A percentile compares a stretch with the other conserved stretches of the same genome.
Conservation (phyloP, 2,888 invertebrate species). For the Leucophenga maculata region DNA sequence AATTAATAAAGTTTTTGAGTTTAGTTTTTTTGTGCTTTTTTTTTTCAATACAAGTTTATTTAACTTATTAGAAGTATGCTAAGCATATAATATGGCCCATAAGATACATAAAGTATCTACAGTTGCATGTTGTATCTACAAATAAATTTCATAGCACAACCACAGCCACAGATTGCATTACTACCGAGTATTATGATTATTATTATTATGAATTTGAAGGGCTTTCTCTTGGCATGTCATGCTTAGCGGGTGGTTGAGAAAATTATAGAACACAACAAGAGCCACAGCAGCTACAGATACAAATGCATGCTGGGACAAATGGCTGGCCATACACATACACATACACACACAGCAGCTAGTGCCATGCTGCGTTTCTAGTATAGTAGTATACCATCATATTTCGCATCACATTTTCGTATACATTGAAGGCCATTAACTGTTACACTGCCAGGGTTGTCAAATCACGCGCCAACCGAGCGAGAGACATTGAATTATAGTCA, state of each 20-base stretch:
- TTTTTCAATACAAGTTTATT: no score
- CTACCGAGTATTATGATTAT: constrained; percentile 7
- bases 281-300: constrained; percentile 33
- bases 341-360: neutral
- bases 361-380: neutral
- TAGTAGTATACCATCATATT: constrained; percentile 14
- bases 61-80: no score
- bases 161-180: constrained; percentile 15
- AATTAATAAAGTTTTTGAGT: constrained; percentile 21
- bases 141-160: no score
- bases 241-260: constrained; percentile 57
- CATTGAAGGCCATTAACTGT: constrained; percentile 26
- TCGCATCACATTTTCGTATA: constrained; percentile 21
- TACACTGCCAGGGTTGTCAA: constrained; percentile 26
- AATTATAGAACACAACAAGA: constrained; percentile 39
- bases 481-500: constrained; percentile 38
- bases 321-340: neutral
- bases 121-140: no score
- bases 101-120: no score
- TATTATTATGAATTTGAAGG: constrained; percentile 7
- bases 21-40: no score
- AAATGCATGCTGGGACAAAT: constrained; percentile 14
- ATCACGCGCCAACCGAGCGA: constrained; percentile 16
- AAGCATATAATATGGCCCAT: no score
- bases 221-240: constrained; percentile 30